phyloP scores from a whole-genome alignment of 2,797 vertebrate species.

The Anolis apletophallus region DNA sequence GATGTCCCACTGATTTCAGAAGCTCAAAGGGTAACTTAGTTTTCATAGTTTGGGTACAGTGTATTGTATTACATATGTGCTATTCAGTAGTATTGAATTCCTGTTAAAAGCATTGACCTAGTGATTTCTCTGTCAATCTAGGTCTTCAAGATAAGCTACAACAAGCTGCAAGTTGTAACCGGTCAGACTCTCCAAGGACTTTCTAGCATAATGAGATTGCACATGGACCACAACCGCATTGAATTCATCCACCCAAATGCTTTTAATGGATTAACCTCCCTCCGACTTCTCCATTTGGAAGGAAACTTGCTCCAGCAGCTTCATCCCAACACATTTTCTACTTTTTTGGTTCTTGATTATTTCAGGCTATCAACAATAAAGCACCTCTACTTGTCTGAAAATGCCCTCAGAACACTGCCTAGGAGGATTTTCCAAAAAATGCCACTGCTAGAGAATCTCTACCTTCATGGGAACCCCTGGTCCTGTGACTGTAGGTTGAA shows the following conservation, averaged over 20 bases:
- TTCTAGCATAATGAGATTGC: constrained; percentile 83
- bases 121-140: constrained; percentile 55
- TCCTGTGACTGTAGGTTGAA: constrained; percentile 88
- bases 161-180: constrained; percentile 86
- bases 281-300: constrained; percentile 90
- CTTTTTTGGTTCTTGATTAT: constrained; percentile 83
- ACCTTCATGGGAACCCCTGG: constrained; percentile 93
- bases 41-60: background rate
- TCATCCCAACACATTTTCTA: constrained; percentile 88
- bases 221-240: constrained; percentile 92
- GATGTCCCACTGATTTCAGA: background rate
- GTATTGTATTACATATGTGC: background rate
- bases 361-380: constrained; percentile 89
- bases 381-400: constrained; percentile 91
- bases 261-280: constrained; percentile 87
- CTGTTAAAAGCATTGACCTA: background rate
- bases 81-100: background rate
- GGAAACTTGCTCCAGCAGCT: constrained; percentile 90
- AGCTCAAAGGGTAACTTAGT: background rate
- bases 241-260: constrained; percentile 90
- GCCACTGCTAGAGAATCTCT: constrained; percentile 89
- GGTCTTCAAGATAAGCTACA: constrained; percentile 96
- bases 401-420: constrained; percentile 82
- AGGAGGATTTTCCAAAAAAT: constrained; percentile 75
- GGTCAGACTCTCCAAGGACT: constrained; percentile 85